Percentiles rank a stretch among this genome's conserved stretches.
Evolutionary conservation across 30 jellyfish, hydroid and myxozoan genomes (phyloP).

Genomic region (Mastigias papua): DNA sequence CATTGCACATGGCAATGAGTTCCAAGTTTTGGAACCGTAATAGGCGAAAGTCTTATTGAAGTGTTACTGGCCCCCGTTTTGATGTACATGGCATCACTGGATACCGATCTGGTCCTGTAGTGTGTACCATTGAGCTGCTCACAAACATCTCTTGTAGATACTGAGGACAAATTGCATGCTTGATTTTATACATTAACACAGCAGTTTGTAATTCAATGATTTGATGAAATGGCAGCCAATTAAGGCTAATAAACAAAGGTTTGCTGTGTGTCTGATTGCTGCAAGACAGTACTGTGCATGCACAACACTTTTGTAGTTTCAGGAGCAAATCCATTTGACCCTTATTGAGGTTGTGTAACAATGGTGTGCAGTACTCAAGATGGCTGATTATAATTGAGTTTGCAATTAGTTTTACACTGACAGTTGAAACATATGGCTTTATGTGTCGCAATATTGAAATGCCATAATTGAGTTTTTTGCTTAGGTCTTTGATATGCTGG

Average conservation of each 20-base stretch:
- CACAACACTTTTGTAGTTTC: slow-evolving; percentile 45
- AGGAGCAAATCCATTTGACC: slow-evolving; percentile 44
- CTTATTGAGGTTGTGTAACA: slow-evolving; percentile 19
- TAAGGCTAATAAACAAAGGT: slow-evolving; percentile 9
- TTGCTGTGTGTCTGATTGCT: slow-evolving; percentile 23
- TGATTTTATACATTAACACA: slow-evolving; percentile 21
- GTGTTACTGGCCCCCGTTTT: background rate
- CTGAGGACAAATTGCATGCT: slow-evolving; percentile 7
- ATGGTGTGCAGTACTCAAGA: slow-evolving; percentile 34
- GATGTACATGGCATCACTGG: slow-evolving; percentile 19
- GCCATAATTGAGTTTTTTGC: too few species aligned
- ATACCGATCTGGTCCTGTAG: slow-evolving; percentile 42
- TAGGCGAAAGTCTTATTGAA: slow-evolving; percentile 28
- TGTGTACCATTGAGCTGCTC: slow-evolving; percentile 21
- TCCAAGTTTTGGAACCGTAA: slow-evolving; percentile 55
- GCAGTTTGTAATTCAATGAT: slow-evolving; percentile 27
- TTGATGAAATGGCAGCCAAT: too few species aligned
- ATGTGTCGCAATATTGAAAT: too few species aligned
- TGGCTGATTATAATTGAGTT: too few species aligned
- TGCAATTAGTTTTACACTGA: background rate
- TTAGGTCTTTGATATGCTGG: too few species aligned
- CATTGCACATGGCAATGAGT: slow-evolving; percentile 54
- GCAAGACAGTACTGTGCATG: slow-evolving; percentile 36
- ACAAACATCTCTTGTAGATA: too few species aligned
- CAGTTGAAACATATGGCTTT: slow-evolving; percentile 18